Evolutionary conservation across 2,888 invertebrate genomes (phyloP), one percentile per base, ranked within the genome.

Genomic region (Trichopoda pennipes): DNA sequence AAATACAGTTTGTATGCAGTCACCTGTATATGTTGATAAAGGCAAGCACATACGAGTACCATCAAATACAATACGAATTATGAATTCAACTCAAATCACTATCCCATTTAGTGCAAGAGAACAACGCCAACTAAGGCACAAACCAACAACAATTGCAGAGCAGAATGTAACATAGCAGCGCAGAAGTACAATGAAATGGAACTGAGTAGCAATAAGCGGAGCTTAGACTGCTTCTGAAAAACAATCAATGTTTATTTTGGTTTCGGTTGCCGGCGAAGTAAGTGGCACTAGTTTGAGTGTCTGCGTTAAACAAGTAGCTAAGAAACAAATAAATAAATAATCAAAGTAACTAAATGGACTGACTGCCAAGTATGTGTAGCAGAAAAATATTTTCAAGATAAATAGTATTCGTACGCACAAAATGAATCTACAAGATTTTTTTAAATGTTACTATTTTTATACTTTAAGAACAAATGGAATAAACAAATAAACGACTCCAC

Each of bases 161-260:
- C 66, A 42, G 58, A 75, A 28, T 1, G 9, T 8, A 35, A 35
- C 35, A 35, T 4, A 58, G 23, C 78, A 72, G 66, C 64, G 17
- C 68, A 76, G 60, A 76, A 76, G 16, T 55, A 28, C 61, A 77
- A 55, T 47, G 28, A 68, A 61, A 76, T 32, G 35, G 17, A 69
- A 76, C 28, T 58, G 75, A 66, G 38, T 66, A 72, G 61, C 76
- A 78, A 23, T 64, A 82, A 79, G 78, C 81, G 79, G 66, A 82
- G 81, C 79, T 82, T 82, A 78, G 64, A 60, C 56, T 49, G 49
- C 72, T 74, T 66, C 70, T 58, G 69, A 55, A 66, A 56, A 70
- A 21, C 70, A 66, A 55, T 66, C 66, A 55, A 66, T 78, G 66
- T 79, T 82, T 82, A 82, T 82, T 82, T 82, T 82, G 75, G 79